phyloP scores from a whole-genome alignment of 2,113 vertebrate species.

The Gallinago jamesoni region DNA sequence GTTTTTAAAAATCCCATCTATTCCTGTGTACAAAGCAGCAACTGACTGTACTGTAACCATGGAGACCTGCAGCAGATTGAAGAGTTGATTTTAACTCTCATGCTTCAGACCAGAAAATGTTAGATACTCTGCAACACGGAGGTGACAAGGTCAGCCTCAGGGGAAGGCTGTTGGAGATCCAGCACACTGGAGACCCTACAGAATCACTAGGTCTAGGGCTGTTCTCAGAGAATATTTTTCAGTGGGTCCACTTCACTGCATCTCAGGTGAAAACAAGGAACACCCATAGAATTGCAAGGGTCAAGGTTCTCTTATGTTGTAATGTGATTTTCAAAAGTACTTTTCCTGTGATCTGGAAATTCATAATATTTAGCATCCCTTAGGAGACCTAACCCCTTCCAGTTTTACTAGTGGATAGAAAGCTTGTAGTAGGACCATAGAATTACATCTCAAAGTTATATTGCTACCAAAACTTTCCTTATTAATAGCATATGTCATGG shows the following conservation, averaged over 20 bases:
- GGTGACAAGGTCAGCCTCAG: background rate
- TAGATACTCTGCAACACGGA: background rate
- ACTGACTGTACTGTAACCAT: constrained; percentile 69
- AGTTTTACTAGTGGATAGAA: background rate
- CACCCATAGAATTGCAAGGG: background rate
- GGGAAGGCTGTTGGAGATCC: background rate
- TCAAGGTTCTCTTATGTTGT: background rate
- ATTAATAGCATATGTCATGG: background rate
- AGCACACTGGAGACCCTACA: background rate
- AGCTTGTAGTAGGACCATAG: background rate
- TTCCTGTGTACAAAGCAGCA: constrained; percentile 40
- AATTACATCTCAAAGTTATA: background rate
- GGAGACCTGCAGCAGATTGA: constrained; percentile 58
- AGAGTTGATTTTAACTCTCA: constrained; percentile 5
- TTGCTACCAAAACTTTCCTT: background rate
- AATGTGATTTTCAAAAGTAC: background rate
- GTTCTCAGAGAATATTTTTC: background rate
- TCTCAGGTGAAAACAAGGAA: background rate
- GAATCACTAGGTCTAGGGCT: background rate
- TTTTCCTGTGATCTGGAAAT: background rate
- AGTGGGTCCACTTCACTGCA: background rate
- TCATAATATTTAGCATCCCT: background rate
- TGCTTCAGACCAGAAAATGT: background rate
- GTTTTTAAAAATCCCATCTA: constrained; percentile 36
- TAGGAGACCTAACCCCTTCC: background rate